phyloP scores from a whole-genome alignment of 2,113 vertebrate species.

The Columba janthina region DNA sequence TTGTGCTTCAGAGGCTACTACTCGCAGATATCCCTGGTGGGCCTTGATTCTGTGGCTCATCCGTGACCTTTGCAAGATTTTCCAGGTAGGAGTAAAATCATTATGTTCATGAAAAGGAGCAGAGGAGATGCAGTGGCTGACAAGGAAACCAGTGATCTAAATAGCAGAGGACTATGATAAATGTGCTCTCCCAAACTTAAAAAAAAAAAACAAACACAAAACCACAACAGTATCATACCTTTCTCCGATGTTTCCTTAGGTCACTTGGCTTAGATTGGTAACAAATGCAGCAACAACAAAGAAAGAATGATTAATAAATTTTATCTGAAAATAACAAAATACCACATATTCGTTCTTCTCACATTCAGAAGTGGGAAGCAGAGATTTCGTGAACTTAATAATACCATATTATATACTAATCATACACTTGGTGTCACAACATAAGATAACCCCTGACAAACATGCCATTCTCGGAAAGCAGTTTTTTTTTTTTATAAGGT shows the following conservation, averaged over 20 bases:
- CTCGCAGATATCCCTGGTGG: neutral
- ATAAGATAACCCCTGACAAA: neutral
- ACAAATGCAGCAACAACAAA: conserved; percentile 43
- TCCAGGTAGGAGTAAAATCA: neutral
- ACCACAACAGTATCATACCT: conserved; percentile 77
- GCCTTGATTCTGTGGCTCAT: neutral
- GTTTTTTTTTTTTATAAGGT: neutral
- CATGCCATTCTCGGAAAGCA: neutral
- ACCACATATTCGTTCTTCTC: neutral
- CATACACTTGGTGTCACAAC: neutral
- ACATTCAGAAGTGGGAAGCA: neutral
- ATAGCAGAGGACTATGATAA: neutral
- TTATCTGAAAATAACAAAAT: neutral
- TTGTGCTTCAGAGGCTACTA: neutral
- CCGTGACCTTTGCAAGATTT: neutral
- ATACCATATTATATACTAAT: neutral
- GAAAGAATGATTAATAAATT: conserved; percentile 49
- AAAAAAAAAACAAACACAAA: neutral
- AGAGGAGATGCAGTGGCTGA: neutral
- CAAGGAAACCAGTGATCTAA: neutral
- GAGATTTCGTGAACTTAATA: neutral
- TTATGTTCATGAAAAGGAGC: neutral
- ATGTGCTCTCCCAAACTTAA: neutral
- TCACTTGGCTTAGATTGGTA: conserved; percentile 88
- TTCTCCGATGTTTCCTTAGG: conserved; percentile 96